Evolutionary conservation across 2,113 vertebrate genomes (phyloP), one percentile per base, ranked within the genome.

Genomic region (Rutilus rutilus): DNA sequence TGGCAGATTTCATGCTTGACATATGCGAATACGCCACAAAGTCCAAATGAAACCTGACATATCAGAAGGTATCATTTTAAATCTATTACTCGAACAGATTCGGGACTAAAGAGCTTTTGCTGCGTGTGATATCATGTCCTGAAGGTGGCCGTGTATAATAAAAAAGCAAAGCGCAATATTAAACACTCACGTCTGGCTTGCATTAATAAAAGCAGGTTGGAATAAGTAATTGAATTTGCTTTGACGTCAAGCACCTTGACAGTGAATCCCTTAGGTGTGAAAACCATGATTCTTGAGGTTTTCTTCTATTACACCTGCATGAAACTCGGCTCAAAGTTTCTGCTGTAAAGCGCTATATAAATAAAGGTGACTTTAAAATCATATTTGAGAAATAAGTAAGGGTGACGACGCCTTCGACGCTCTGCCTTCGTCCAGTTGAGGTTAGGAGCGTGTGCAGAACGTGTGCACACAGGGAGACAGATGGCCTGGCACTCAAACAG

Each of bases 401-500:
- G 78, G n/a, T 6, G 78, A 47, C 4, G 78, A 47, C 4, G 9
- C 39, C 59, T 27, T 36, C 15, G 19, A 67, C 45, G 39, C 33
- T 21, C n/a, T 42, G 60, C 52, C 84, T 27, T 36, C 59, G 45
- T 67, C 77, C 84, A 47, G 77, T 42, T 69, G 76, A 78, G 83
- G 84, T 86, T 91, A 87, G 92, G 59, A 59, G 88, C 25, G 36
- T 69, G 85, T 87, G 91, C 86, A 90, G 87, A 89, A 91, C 85
- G 39, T 45, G 69, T 45, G 39, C 87, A 89, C 86, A 91, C 88
- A 78, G 92, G 91, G 93, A 94, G 93, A 93, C 94, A 95, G 94
- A 94, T 95, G 93, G 93, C 94, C 87, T 84, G 92, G 90, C 90
- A 67, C 82, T 54, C 71, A 85, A 60, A 85, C 82, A 75, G 74